A percentile compares a stretch with the other conserved stretches of the same genome.
Conservation (phyloP, 2,888 invertebrate species). For the Pristionchus japonicus region DNA sequence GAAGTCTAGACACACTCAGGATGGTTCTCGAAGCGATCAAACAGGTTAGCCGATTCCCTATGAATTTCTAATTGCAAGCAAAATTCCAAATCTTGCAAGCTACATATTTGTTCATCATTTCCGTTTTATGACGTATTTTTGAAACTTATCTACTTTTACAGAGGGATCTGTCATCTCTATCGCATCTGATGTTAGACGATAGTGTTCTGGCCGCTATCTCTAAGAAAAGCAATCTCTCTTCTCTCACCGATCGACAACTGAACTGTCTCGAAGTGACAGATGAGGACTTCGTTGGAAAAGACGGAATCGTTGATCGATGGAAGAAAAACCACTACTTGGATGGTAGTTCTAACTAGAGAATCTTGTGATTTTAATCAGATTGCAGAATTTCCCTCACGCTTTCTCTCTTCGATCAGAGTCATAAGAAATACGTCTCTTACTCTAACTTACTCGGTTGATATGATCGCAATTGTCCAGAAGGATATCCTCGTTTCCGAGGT, state of each 20-base stretch:
- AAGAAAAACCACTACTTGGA: background rate
- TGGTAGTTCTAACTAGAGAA: too few species aligned
- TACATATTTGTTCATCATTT: too few species aligned
- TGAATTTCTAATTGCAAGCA: background rate
- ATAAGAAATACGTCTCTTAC: too few species aligned
- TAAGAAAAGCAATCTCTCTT: background rate
- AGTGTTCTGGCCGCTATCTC: background rate
- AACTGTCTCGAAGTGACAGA: background rate
- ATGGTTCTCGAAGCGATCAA: background rate
- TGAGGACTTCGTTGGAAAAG: background rate
- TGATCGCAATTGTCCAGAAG: background rate
- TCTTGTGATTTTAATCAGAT: too few species aligned
- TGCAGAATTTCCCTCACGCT: background rate
- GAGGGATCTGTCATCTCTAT: conserved; percentile 9
- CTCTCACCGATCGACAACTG: conserved; percentile 24
- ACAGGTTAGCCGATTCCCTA: too few species aligned
- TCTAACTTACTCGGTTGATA: background rate
- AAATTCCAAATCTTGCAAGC: background rate
- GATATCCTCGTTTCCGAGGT: background rate
- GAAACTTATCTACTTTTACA: too few species aligned
- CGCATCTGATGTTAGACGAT: background rate
- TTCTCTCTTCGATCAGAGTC: too few species aligned
- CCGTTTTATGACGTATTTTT: too few species aligned
- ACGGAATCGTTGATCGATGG: conserved; percentile 32
- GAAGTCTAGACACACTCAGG: background rate